These are phyloP conservation scores for Hycleus cichorii DNA, from an alignment of 1,140 invertebrate species.

Conservation along the genomic window DNA sequence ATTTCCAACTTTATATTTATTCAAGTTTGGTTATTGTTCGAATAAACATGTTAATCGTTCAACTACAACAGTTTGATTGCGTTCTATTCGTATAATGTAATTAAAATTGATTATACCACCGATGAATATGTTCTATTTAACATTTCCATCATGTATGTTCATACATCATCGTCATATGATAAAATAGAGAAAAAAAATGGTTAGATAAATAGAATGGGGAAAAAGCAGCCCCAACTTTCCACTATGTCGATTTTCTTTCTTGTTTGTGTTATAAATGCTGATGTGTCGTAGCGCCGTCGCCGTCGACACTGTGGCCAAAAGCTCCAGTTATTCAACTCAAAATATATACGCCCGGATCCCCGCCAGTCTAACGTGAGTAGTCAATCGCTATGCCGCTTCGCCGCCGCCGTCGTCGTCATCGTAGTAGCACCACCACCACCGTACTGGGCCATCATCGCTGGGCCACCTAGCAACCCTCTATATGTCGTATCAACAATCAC, in stretches of 20 bases:
- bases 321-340: too few species aligned
- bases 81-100: not conserved
- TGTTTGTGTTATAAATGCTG: not conserved
- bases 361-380: conserved; percentile 26
- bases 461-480: conserved; percentile 15
- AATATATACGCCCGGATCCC: not conserved
- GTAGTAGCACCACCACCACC: not conserved
- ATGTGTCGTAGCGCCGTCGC: conserved; percentile 6
- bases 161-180: not conserved
- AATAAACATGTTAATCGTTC: too few species aligned
- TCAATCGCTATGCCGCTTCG: conserved; percentile 28
- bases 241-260: conserved; percentile 2
- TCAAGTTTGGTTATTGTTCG: too few species aligned
- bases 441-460: conserved; percentile 3
- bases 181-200: not conserved
- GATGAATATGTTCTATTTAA: not conserved
- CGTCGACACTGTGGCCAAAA: not conserved
- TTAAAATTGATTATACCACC: not conserved
- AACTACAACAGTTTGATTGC: too few species aligned
- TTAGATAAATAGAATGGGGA: not conserved
- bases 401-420: conserved; percentile 1
- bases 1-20: too few species aligned
- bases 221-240: not conserved
- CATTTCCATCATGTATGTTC: not conserved
- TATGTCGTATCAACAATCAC: too few species aligned